Evolutionary conservation across 2,888 invertebrate species (phyloP), one percentile per base, ranked within the genome.

Genomic region (Dryomyza anilis): DNA sequence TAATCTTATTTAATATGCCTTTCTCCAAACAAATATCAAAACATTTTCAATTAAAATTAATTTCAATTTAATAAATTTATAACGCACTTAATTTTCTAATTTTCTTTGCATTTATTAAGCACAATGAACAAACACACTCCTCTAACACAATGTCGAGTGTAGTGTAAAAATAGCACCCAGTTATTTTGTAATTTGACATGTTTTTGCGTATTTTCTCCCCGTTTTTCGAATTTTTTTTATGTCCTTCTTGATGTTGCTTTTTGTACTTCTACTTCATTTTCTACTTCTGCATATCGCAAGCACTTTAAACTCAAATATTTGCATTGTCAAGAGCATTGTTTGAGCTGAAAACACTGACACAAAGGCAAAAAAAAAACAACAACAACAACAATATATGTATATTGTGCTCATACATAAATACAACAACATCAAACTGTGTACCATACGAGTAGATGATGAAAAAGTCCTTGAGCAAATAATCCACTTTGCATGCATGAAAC

Each of bases 271-370:
- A n/a, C n/a, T n/a, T n/a, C n/a, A n/a, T n/a, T n/a, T n/a, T n/a
- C n/a, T n/a, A n/a, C n/a, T n/a, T n/a, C n/a, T n/a, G n/a, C n/a
- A n/a, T n/a, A n/a, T n/a, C n/a, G 72, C 74, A 76, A 74, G 74
- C 75, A 77, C 78, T 78, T 76, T 73, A 76, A 78, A 75, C 78
- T 78, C 76, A 77, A 77, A 77, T 77, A 77, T 77, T 77, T 78
- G 76, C 77, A 74, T 77, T 77, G 73, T 76, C 78, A n/a, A n/a
- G 76, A 77, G 76, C 69, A 74, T 76, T 77, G 77, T 76, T 77
- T 74, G 77, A 75, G 72, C 73, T 71, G 50, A 74, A 75, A 77
- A 77, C 73, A 74, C 76, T 76, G 71, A 73, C 73, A 56, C 43
- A 61, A 61, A 43, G 46, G 48, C 19, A 56, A 60, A 19, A 48